These are phyloP conservation scores for Numenius arquata DNA, from an alignment of 2,113 vertebrate species.

Conservation along the genomic window DNA sequence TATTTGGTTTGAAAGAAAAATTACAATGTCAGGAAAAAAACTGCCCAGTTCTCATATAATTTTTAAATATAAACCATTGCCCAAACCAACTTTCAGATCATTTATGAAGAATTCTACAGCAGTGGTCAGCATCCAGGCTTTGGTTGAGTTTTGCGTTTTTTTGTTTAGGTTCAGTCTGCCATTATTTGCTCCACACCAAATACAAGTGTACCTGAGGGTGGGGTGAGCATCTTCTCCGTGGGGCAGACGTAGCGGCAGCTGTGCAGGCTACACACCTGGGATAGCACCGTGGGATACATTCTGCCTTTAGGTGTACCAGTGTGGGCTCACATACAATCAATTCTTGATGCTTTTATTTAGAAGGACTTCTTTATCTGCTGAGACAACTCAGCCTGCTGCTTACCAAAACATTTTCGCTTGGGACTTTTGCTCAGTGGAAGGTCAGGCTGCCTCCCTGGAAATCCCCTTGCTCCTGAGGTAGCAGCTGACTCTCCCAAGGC, in stretches of 20 bases:
- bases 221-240: rapidly evolving
- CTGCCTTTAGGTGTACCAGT: not conserved
- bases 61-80: not conserved
- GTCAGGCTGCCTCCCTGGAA: not conserved
- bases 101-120: not conserved
- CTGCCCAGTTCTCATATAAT: not conserved
- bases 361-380: not conserved
- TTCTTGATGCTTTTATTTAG: not conserved
- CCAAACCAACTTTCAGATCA: not conserved
- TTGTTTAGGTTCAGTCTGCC: not conserved
- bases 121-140: not conserved
- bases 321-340: rapidly evolving
- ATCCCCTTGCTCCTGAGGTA: not conserved
- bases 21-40: not conserved
- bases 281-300: not conserved
- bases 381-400: not conserved
- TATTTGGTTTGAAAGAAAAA: not conserved
- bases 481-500: not conserved
- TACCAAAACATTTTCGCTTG: not conserved
- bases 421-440: not conserved
- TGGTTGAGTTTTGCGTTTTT: not conserved
- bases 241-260: not conserved
- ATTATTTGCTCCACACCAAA: not conserved
- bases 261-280: not conserved
- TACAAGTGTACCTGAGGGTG: not conserved